A percentile compares a stretch with the other conserved stretches of the same genome.
Conservation (phyloP, 2,797 vertebrate genomes). For the Eulemur rubriventer region DNA sequence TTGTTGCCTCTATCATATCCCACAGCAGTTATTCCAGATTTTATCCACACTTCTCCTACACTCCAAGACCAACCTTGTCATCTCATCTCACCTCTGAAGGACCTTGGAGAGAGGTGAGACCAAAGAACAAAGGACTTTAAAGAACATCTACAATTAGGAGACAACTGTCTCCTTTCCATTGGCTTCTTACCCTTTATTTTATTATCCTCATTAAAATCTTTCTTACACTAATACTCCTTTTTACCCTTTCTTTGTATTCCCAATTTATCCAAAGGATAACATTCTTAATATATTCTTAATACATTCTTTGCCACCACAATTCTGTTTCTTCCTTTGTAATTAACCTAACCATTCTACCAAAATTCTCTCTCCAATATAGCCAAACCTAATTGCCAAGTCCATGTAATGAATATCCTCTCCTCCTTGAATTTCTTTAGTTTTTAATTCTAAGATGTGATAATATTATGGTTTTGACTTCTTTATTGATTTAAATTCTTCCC, state of each 20-base stretch:
- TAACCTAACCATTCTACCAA: background rate
- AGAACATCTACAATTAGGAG: background rate
- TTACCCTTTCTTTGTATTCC: background rate
- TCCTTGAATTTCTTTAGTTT: background rate
- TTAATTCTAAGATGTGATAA: background rate
- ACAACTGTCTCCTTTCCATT: background rate
- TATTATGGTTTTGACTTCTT: slow-evolving; percentile 1
- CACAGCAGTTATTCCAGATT: background rate
- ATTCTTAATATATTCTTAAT: background rate
- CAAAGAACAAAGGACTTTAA: background rate
- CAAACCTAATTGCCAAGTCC: background rate
- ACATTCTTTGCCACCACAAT: background rate
- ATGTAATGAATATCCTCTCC: background rate
- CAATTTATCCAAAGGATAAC: background rate
- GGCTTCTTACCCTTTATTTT: background rate
- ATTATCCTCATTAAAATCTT: background rate
- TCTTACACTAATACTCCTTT: background rate
- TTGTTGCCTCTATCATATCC: background rate
- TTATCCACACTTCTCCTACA: background rate
- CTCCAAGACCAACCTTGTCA: background rate
- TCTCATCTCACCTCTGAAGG: background rate
- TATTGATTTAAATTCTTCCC: background rate
- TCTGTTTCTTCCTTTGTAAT: background rate
- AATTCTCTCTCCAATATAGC: background rate
- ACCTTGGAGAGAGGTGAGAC: background rate